Evolutionary conservation across 2,113 vertebrate genomes (phyloP), one percentile per base, ranked within the genome.

Genomic region (Psilopsiagon aymara): DNA sequence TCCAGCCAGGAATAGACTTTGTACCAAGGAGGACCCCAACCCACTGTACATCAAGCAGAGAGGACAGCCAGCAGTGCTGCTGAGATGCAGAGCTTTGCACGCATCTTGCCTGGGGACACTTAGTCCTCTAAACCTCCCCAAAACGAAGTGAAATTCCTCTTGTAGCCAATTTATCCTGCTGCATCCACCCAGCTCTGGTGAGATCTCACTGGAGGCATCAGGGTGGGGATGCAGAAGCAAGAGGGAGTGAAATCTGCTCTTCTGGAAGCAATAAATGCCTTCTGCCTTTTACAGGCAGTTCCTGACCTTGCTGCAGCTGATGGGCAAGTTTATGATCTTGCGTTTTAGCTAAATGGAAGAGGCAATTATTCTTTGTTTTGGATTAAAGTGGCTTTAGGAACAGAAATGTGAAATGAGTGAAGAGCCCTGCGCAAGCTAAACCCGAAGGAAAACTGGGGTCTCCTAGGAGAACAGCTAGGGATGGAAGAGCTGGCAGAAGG

Each of bases 191-290:
- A 84, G 87, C 90, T 71, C 94, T 44, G 78, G 88, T 23, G 67
- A 86, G 92, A 88, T 74, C 92, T 83, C 91, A 92, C 85, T 94
- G 86, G 73, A 96, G 80, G 86, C 90, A 86, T 64, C 86, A 47
- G 94, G 95, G 92, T 93, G 95, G 77, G 63, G 81, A 94, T 82
- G 67, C 43, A 90, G 77, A 75, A 92, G 82, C 4, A 82, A 91
- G 57, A 95, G 44, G 81, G 76, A 95, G 67, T 66, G 70, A 83
- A 91, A 74, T 88, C 49, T 87, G 51, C 79, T 86, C 60, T 90
- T 92, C 95, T 94, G 92, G 90, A 88, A 96, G 93, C 86, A 95
- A 86, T 96, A 96, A 95, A 90, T 92, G 88, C 57, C 88, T 96
- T 37, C 86, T 92, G 94, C 92, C 88, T 86, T 68, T 85, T 80